A percentile compares a stretch with the other conserved stretches of the same genome.
Conservation (phyloP, 2,797 vertebrate species). For the Sphenodon punctatus region DNA sequence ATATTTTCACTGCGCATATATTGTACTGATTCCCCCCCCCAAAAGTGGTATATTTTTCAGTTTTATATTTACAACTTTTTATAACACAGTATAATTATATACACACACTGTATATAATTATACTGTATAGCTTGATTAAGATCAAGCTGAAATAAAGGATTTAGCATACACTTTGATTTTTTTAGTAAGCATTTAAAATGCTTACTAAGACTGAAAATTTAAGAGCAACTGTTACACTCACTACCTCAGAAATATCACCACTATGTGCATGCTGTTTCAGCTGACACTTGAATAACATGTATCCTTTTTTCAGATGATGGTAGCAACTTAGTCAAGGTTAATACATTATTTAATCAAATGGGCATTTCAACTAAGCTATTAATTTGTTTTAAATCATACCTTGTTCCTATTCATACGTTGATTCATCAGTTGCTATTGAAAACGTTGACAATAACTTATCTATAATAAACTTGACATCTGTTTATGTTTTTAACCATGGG, state of each 20-base stretch:
- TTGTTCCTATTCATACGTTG: not conserved
- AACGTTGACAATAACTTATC: conserved; percentile 52
- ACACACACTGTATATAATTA: too few species aligned
- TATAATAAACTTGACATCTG: not conserved
- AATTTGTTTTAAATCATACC: conserved; percentile 38
- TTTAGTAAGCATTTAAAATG: too few species aligned
- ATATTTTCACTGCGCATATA: not conserved
- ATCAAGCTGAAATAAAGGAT: too few species aligned
- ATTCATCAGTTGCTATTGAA: conserved; percentile 45
- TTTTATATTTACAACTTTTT: not conserved
- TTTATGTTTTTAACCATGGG: not conserved
- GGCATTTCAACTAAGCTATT: conserved; percentile 60
- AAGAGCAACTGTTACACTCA: conserved; percentile 46
- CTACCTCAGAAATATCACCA: conserved; percentile 56
- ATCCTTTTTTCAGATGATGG: conserved; percentile 36
- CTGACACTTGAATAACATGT: conserved; percentile 45
- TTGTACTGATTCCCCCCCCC: conserved; percentile 5
- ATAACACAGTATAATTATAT: too few species aligned
- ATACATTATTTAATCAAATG: conserved; percentile 67
- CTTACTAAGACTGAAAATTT: conserved; percentile 15
- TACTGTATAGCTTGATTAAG: too few species aligned
- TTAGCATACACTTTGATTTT: too few species aligned
- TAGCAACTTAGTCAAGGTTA: conserved; percentile 63
- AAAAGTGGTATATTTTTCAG: not conserved
- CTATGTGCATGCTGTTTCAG: conserved; percentile 53